phyloP scores from a whole-genome alignment of 92 coral and sea anemone species.

The Actinostola sp. region DNA sequence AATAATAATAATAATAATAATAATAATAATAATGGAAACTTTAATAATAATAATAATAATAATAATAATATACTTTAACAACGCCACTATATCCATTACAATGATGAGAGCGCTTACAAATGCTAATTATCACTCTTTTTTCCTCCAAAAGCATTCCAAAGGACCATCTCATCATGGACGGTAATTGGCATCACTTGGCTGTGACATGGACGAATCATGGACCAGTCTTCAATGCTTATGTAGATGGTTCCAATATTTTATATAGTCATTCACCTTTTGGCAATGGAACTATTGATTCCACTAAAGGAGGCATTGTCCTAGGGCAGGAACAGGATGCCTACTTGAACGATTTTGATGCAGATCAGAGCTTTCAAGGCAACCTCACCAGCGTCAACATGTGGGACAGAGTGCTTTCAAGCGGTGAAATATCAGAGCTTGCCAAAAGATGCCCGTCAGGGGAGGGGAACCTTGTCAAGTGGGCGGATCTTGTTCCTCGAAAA shows the following conservation, averaged over 20 bases:
- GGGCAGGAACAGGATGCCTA: slow-evolving; percentile 10
- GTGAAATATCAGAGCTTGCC: slow-evolving; percentile 2
- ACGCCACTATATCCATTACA: too few species aligned
- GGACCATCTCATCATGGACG: too few species aligned
- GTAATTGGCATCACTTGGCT: background rate
- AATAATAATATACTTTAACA: too few species aligned
- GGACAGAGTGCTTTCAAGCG: background rate
- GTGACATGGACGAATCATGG: background rate
- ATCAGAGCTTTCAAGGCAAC: slow-evolving; percentile 4
- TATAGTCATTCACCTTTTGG: too few species aligned
- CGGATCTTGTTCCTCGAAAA: background rate
- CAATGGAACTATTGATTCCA: background rate
- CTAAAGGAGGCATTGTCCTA: background rate
- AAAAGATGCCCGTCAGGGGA: slow-evolving; percentile 1
- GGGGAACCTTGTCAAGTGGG: slow-evolving; percentile 5
- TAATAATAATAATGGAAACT: too few species aligned
- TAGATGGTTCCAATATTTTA: too few species aligned
- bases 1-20: too few species aligned
- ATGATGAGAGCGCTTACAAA: too few species aligned
- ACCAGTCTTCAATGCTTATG: background rate
- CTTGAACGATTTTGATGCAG: background rate
- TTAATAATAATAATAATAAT: too few species aligned
- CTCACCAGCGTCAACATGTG: slow-evolving; percentile 8
- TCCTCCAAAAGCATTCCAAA: too few species aligned
- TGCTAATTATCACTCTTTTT: too few species aligned